Evolutionary conservation across 53 echinoderm and acorn worm species (phyloP).

Genomic region (Arbacia lixula): DNA sequence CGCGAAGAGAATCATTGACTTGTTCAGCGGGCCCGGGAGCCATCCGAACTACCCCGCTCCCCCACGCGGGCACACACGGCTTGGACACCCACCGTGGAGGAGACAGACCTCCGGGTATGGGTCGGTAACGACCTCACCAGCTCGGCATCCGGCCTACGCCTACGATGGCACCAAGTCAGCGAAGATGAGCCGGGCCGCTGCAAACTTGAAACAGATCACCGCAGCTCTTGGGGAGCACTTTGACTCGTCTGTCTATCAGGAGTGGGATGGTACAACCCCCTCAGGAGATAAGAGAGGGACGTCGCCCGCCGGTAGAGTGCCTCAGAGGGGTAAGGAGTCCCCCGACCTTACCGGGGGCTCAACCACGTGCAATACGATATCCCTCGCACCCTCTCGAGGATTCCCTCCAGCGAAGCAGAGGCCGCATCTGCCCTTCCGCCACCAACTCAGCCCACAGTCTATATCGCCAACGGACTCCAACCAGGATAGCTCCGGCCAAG

Average conservation of each 20-base stretch:
- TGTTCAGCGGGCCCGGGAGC: constrained; percentile 68
- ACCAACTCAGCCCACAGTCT: constrained; percentile 14
- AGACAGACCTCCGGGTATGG: constrained; percentile 29
- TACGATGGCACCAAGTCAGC: constrained; percentile 21
- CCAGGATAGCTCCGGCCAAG: not conserved
- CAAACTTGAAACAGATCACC: constrained; percentile 84
- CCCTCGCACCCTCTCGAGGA: constrained; percentile 3
- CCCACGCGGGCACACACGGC: constrained; percentile 37
- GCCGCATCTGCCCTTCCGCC: constrained; percentile 5
- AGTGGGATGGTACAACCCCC: constrained; percentile 34
- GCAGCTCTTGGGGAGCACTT: constrained; percentile 76
- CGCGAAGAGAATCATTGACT: constrained; percentile 80
- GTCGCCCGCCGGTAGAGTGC: not conserved
- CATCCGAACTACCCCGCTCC: constrained; percentile 59
- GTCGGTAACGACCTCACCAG: constrained; percentile 9
- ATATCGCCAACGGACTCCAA: constrained; percentile 22
- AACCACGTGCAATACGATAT: constrained; percentile 13
- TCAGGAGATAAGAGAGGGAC: not conserved
- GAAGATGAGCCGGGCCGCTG: constrained; percentile 82
- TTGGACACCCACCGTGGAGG: constrained; percentile 17
- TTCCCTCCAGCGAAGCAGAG: constrained; percentile 18
- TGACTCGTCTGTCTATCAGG: constrained; percentile 64
- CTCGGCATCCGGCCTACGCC: constrained; percentile 38
- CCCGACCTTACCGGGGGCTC: not conserved
- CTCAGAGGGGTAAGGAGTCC: not conserved